Evolutionary conservation across 2,113 vertebrate species (phyloP), one percentile per base, ranked within the genome.

Genomic region (Mobula birostris): DNA sequence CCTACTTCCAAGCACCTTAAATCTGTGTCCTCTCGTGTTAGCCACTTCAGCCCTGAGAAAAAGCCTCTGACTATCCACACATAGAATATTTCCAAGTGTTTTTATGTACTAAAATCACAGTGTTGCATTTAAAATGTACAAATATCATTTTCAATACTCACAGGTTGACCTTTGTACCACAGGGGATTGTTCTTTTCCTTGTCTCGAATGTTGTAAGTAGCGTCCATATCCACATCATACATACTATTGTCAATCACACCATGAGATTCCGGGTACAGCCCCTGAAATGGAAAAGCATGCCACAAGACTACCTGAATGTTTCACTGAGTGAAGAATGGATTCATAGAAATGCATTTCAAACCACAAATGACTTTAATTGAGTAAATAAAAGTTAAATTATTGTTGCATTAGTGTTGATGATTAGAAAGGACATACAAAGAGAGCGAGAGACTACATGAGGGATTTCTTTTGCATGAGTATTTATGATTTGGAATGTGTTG

Each of bases 211-310:
- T 96, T 98, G 96, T 99, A 99, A 63, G 94, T 96, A 9, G 95
- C 72, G 63, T 99, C 95, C 83, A 96, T 95, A 4, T 1, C 2
- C 70, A 98, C 97, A 21, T 99, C 99, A 93, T 99, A 99, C 97
- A 99, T 99, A 94, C 95, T 99, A 96, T 99, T 99, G 95, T 98
- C 99, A 95, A 99, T 97, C 68, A 99, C 98, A 63, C 99, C 99
- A 94, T 99, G 99, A 58, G 98, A 98, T 96, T 99, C 99, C 1
- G 98, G 98, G 96, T 98, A 99, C 94, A 99, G 96, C 68, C 99
- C 99, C 99, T 99, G 96, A 79, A 96, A 96, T 68, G 27, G 95
- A 95, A 93, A 36, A 70, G 3, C 74, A 74, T 40, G 70, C 3
- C 32, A 72, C 36, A 92, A 14, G 32, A 48, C 21, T 24, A 27